Conservation (phyloP, 2,888 invertebrate species). For the Agrochola lota region DNA sequence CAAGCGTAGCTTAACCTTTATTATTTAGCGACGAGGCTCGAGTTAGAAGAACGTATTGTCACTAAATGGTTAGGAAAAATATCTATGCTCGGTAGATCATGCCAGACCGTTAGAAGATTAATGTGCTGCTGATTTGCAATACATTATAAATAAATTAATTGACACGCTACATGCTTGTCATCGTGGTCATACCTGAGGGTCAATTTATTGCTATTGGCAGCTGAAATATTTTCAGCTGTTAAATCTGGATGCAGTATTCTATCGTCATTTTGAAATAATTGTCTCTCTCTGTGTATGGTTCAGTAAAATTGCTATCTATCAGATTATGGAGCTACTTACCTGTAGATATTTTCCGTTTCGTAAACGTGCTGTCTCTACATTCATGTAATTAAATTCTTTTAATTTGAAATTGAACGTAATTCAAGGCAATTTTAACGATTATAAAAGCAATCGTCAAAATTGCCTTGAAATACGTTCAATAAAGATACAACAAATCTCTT, state of each 20-base stretch:
- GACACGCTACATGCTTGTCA: conserved; percentile 27
- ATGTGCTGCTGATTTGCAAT: conserved; percentile 39
- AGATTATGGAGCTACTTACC: not conserved
- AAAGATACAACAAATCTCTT: not conserved
- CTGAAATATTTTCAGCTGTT: conserved; percentile 9
- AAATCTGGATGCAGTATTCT: conserved; percentile 15
- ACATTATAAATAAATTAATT: conserved; percentile 49
- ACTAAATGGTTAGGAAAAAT: conserved; percentile 8
- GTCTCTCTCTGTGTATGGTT: not conserved
- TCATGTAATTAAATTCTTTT: not conserved
- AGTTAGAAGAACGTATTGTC: not conserved
- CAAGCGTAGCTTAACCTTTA: too few species aligned
- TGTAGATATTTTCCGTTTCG: not conserved
- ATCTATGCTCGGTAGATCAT: not conserved
- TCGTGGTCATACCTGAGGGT: conserved; percentile 27
- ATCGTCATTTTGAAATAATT: not conserved
- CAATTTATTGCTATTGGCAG: conserved; percentile 47
- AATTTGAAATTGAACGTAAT: too few species aligned
- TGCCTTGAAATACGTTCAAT: not conserved
- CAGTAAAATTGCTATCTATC: not conserved
- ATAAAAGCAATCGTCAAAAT: too few species aligned
- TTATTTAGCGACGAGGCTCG: not conserved
- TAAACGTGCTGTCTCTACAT: not conserved
- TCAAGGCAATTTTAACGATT: too few species aligned
- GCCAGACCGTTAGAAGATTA: conserved; percentile 41